Base-by-base conservation (phyloP, 2,888 invertebrate genomes). In the Chrysina gloriosa region DNA sequence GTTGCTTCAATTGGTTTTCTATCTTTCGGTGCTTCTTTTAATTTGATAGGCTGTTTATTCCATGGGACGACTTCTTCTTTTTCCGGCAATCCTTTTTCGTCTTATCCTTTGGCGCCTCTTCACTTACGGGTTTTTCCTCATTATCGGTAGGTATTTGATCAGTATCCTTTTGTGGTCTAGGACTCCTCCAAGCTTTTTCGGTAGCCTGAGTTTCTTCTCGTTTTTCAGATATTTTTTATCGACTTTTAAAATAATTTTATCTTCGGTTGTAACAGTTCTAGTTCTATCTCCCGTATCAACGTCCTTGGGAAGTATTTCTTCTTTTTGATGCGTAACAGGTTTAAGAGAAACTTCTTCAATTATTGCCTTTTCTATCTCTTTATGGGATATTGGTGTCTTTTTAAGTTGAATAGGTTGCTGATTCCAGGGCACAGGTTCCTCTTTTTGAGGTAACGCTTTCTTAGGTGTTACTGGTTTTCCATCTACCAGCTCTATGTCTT, bases 41-140 rank as follows among this genome's bases (percentile, higher is more conserved):
- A 77, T 45, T 79, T 83, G n/a, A 89, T 84, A 71, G 86, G 85
- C 80, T 92, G 89, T 76, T 91, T 86, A 1, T 88, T 92, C 89
- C 88, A 89, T 5, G 88, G 86, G 75, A 81, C 80, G 1, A 79
- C 73, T 69, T 86, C 84, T 45, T 83, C 67, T 23, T 71, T 67
- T 25, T 67, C 77, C 25, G 76, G 77, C 69, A 71, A 71, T 23
- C 70, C 52, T 36, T 70, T 69, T 36, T 74, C 68, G 72, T 63
- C 73, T 72, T 47, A 36, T 42, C 11, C 29, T 16, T 65, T 16
- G 52, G 34, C 36, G 34, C 29, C 11, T 65, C 65, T 4, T 85
- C 84, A 89, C 80, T 81, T 1, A 81, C 79, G 61, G 83, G 82
- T 74, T 83, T 81, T 27, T 82, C 81, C n/a, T 45, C 21, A 3